phyloP scores from a whole-genome alignment of 2,888 invertebrate species.

The Gymnocheta viridis region DNA sequence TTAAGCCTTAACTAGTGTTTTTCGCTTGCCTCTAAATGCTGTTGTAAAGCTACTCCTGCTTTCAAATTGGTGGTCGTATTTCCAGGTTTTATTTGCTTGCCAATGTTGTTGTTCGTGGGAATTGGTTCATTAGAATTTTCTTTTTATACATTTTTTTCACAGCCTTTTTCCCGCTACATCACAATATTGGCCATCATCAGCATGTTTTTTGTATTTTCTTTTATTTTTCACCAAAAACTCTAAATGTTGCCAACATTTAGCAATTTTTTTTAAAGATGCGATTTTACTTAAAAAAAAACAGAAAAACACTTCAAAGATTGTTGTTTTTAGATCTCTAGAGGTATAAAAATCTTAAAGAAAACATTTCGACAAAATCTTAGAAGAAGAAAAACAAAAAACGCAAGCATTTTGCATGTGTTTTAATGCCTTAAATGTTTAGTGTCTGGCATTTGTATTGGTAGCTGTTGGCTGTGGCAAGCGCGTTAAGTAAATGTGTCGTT shows the following conservation, averaged over 20 bases:
- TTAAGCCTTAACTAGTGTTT: slow-evolving; percentile 16
- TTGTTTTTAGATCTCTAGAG: slow-evolving; percentile 40
- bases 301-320: slow-evolving; percentile 14
- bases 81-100: slow-evolving; percentile 42
- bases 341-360: slow-evolving; percentile 17
- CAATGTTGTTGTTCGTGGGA: slow-evolving; percentile 78
- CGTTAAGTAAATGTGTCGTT: slow-evolving; percentile 71
- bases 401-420: slow-evolving; percentile 63
- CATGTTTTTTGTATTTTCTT: background rate
- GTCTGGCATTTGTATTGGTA: slow-evolving; percentile 18
- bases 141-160: slow-evolving; percentile 49
- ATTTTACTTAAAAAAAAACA: slow-evolving; percentile 35
- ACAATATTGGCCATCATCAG: slow-evolving; percentile 57
- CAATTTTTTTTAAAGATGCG: slow-evolving; percentile 46
- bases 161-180: slow-evolving; percentile 39
- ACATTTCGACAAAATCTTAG: background rate
- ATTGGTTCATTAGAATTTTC: slow-evolving; percentile 81
- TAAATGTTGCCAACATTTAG: slow-evolving; percentile 56
- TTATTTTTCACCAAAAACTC: background rate
- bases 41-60: slow-evolving; percentile 53
- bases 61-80: slow-evolving; percentile 74
- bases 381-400: slow-evolving; percentile 21
- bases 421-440: slow-evolving; percentile 43
- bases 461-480: slow-evolving; percentile 56
- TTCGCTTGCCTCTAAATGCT: slow-evolving; percentile 18